phyloP scores from a whole-genome alignment of 2,888 invertebrate genomes.

The Allacma fusca region DNA sequence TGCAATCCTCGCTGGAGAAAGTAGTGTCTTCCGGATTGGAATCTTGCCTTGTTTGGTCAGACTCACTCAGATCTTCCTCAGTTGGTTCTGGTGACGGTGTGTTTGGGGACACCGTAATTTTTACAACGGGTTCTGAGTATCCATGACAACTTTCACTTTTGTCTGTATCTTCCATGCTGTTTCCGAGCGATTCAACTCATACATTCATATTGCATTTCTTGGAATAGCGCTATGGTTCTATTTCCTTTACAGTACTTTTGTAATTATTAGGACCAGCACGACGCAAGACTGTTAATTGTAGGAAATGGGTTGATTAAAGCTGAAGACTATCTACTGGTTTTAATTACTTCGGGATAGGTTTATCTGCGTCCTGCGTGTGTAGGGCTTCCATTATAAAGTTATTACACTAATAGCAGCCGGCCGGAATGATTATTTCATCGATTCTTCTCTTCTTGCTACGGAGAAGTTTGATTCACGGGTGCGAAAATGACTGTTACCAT shows the following conservation, averaged over 20 bases:
- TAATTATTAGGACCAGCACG: no score
- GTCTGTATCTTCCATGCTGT: conserved; percentile 28
- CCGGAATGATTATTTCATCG: not conserved
- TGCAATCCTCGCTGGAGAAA: not conserved
- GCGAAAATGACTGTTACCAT: not conserved
- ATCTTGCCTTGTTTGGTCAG: not conserved
- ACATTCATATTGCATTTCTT: not conserved
- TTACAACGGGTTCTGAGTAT: conserved; percentile 48
- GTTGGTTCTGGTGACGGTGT: conserved; percentile 42
- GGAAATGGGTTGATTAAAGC: not conserved
- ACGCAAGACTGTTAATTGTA: no score
- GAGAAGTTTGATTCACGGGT: not conserved
- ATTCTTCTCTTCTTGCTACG: not conserved
- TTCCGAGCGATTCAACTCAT: not conserved
- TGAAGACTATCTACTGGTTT: not conserved
- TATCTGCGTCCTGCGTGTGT: not conserved
- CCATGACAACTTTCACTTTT: conserved; percentile 44
- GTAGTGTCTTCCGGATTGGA: no score
- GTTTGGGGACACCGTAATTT: conserved; percentile 58
- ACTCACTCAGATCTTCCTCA: not conserved
- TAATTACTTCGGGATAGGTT: not conserved
- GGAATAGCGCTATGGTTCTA: no score
- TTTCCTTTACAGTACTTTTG: no score
- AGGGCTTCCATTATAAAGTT: not conserved
- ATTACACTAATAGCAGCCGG: not conserved